phyloP scores from a whole-genome alignment of 2,797 vertebrate genomes.

The Masticophis lateralis region DNA sequence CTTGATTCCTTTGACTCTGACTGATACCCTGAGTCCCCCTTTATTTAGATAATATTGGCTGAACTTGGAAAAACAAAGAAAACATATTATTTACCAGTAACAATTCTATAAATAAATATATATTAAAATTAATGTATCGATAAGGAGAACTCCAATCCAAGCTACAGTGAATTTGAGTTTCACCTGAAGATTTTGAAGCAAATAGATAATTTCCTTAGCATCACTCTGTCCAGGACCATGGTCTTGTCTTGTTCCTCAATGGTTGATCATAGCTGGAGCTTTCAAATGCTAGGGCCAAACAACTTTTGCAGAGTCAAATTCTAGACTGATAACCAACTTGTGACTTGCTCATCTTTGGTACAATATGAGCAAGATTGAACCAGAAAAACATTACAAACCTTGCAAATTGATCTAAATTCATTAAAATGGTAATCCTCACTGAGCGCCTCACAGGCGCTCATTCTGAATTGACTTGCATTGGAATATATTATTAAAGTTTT shows the following conservation, averaged over 20 bases:
- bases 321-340: neutral
- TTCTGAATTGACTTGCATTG: no score
- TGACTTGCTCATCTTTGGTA: neutral
- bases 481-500: neutral
- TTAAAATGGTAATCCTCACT: no score
- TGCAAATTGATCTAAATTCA: constrained; percentile 1
- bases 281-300: neutral
- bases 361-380: neutral
- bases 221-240: neutral
- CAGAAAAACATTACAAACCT: no score
- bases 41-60: neutral
- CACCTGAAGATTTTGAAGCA: neutral
- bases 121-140: neutral
- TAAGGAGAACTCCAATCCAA: neutral
- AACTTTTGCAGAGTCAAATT: neutral
- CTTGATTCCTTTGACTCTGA: no score
- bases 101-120: neutral
- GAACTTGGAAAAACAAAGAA: neutral
- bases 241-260: neutral
- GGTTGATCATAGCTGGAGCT: neutral
- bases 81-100: neutral
- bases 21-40: neutral
- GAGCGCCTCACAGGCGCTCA: no score
- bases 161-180: neutral
- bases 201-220: neutral